Evolutionary conservation across 2,888 invertebrate species (phyloP).

Genomic region (Hyposoter dolosus): DNA sequence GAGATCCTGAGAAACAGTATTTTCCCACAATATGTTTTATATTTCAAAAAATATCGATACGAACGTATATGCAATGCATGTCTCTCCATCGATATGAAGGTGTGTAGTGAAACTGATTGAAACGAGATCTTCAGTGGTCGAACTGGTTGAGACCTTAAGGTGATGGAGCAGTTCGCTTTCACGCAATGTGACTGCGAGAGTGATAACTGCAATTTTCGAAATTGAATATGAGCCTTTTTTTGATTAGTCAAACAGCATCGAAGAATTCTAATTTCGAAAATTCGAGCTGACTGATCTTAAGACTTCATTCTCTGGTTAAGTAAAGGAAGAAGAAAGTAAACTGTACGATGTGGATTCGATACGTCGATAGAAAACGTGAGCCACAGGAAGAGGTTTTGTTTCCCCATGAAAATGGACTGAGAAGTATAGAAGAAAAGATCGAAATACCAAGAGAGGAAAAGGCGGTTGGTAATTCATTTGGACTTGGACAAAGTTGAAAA

Average conservation of each 20-base stretch:
- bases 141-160: neutral
- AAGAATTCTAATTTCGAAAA: too few relatives aligned
- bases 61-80: neutral
- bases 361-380: neutral
- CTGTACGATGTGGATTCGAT: neutral
- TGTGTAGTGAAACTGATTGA: neutral
- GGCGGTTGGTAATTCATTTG: neutral
- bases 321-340: neutral
- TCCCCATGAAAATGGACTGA: neutral
- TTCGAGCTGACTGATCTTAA: too few relatives aligned
- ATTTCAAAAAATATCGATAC: neutral
- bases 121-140: neutral
- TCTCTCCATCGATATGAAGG: neutral
- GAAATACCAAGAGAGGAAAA: neutral
- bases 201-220: too few relatives aligned
- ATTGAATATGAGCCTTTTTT: too few relatives aligned
- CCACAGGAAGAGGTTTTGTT: neutral
- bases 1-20: neutral
- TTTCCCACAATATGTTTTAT: neutral
- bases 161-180: too few relatives aligned
- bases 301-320: neutral
- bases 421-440: neutral
- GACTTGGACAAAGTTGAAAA: conserved; percentile 40
- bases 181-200: too few relatives aligned
- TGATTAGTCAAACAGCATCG: too few relatives aligned